A percentile compares a stretch with the other conserved stretches of the same genome.
phyloP scores from a whole-genome alignment of 1,140 invertebrate species.

The Drosophila lacteicornis region DNA sequence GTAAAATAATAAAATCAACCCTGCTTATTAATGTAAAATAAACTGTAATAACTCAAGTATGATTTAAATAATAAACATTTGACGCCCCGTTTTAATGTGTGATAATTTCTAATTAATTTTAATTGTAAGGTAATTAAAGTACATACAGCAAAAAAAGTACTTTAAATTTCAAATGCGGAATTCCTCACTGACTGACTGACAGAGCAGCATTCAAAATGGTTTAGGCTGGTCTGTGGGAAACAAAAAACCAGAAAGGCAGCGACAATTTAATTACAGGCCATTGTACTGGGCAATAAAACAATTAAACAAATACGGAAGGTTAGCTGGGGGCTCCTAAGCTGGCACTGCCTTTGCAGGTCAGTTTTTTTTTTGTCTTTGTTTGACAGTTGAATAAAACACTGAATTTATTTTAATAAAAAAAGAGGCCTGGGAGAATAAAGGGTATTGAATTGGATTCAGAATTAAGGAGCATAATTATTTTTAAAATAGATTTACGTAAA shows the following conservation, averaged over 20 bases:
- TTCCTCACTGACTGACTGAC: slow-evolving; percentile 15
- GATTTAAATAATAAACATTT: slow-evolving; percentile 44
- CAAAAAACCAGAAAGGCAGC: slow-evolving; percentile 21
- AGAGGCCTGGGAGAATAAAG: neutral
- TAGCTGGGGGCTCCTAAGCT: slow-evolving; percentile 8
- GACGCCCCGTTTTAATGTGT: slow-evolving; percentile 31
- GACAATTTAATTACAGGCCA: slow-evolving; percentile 43
- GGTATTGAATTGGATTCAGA: neutral
- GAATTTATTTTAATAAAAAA: neutral
- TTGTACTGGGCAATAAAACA: slow-evolving; percentile 38
- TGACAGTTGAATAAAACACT: neutral
- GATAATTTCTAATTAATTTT: slow-evolving; percentile 50
- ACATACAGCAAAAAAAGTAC: slow-evolving; percentile 17
- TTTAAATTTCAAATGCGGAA: slow-evolving; percentile 43
- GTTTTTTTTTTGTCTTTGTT: neutral
- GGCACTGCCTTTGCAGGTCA: neutral
- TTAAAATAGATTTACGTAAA: too few relatives aligned
- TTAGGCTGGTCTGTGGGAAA: slow-evolving; percentile 28
- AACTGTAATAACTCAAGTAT: slow-evolving; percentile 9
- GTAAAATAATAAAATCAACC: neutral
- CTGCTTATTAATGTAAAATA: neutral
- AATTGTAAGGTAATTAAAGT: slow-evolving; percentile 54
- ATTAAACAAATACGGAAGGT: slow-evolving; percentile 41
- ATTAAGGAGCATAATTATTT: neutral
- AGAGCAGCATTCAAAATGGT: slow-evolving; percentile 30